A percentile compares a stretch with the other conserved stretches of the same genome.
Conservation (phyloP, 2,888 invertebrate genomes). For the Lacanobia oleracea region DNA sequence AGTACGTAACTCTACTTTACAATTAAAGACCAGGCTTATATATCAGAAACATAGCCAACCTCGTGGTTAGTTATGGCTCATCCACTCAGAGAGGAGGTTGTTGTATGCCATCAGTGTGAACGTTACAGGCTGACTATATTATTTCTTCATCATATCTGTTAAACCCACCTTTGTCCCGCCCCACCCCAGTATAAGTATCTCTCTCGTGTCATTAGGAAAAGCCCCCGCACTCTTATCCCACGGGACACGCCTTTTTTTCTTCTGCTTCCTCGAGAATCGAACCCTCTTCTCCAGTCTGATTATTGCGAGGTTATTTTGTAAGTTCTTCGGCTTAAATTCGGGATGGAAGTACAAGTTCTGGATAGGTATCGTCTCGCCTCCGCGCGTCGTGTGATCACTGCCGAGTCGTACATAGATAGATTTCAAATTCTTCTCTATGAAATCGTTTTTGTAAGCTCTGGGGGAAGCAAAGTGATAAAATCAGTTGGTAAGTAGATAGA, state of each 20-base stretch:
- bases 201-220: conserved; percentile 37
- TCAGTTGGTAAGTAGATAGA: neutral
- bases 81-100: neutral
- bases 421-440: conserved; percentile 47
- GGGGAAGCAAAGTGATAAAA: neutral
- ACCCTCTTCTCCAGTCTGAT: conserved; percentile 60
- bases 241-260: conserved; percentile 68
- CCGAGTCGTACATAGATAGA: conserved; percentile 69
- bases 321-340: conserved; percentile 61
- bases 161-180: conserved; percentile 70
- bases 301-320: conserved; percentile 73
- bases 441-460: conserved; percentile 66
- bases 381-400: conserved; percentile 65
- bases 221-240: conserved; percentile 56
- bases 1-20: no score
- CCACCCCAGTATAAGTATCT: conserved; percentile 75
- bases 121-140: neutral
- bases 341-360: conserved; percentile 70
- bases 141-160: neutral
- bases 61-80: no score
- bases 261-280: conserved; percentile 51
- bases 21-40: no score
- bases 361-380: conserved; percentile 67
- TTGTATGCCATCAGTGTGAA: no score
- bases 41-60: no score